These are phyloP conservation scores for Cremastinae sp. DNA, from an alignment of 2,888 invertebrate species.

Conservation along the genomic window DNA sequence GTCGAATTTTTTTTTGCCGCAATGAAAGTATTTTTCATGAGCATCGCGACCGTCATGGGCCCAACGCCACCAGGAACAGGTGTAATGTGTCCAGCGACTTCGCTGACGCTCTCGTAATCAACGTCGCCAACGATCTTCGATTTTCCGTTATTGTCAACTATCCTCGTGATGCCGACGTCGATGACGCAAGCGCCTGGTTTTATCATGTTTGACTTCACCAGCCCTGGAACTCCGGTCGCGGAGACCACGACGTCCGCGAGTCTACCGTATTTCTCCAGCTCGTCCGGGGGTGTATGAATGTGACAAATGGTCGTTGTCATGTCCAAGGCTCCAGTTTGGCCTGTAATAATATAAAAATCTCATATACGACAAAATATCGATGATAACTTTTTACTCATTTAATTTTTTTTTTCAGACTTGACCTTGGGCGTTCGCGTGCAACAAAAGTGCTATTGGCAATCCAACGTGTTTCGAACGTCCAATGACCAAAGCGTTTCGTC, in stretches of 20 bases:
- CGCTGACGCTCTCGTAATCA: slow-evolving; percentile 90
- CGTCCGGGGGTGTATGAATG: slow-evolving; percentile 90
- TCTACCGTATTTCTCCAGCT: slow-evolving; percentile 86
- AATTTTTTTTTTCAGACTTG: slow-evolving; percentile 66
- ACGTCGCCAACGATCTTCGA: slow-evolving; percentile 92
- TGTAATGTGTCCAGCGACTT: slow-evolving; percentile 91
- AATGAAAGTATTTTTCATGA: slow-evolving; percentile 93
- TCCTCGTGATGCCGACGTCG: slow-evolving; percentile 92
- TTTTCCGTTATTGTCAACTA: slow-evolving; percentile 85
- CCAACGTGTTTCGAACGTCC: slow-evolving; percentile 96
- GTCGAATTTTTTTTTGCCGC: slow-evolving; percentile 83
- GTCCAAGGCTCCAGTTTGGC: slow-evolving; percentile 85
- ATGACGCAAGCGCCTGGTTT: slow-evolving; percentile 94
- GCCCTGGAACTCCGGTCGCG: slow-evolving; percentile 87
- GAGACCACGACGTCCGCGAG: slow-evolving; percentile 90
- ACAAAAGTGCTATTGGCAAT: slow-evolving; percentile 91
- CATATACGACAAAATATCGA: not conserved
- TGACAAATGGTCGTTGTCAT: slow-evolving; percentile 96
- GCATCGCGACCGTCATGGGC: slow-evolving; percentile 96
- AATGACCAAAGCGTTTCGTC: slow-evolving; percentile 93
- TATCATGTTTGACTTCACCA: slow-evolving; percentile 91
- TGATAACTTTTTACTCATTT: not conserved
- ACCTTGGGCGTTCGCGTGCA: slow-evolving; percentile 90
- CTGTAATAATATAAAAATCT: slow-evolving; percentile 67
- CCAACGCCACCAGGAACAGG: slow-evolving; percentile 97